phyloP scores from a whole-genome alignment of 2,888 invertebrate species.

The Amphipyra tragopoginis region DNA sequence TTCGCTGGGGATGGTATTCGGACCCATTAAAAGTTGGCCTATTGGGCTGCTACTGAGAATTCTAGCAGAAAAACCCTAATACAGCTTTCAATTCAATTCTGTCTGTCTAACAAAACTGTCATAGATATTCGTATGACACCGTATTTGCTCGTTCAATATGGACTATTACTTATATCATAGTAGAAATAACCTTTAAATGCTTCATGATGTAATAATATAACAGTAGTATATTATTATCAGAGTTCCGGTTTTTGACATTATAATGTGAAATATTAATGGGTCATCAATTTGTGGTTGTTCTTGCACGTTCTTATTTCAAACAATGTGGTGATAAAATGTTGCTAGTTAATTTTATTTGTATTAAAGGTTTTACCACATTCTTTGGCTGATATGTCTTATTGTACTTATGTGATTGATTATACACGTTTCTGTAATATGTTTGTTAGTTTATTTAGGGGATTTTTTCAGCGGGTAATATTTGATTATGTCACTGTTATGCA shows the following conservation, averaged over 20 bases:
- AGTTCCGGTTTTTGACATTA: conserved; percentile 38
- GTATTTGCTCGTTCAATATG: too few species aligned
- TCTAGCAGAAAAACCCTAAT: too few species aligned
- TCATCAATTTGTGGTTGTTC: conserved; percentile 29
- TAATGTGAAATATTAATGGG: conserved; percentile 20
- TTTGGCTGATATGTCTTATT: not conserved
- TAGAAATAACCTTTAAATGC: not conserved
- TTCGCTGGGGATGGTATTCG: too few species aligned
- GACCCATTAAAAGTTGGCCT: too few species aligned
- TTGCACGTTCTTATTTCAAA: conserved; percentile 9
- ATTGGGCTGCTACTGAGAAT: too few species aligned
- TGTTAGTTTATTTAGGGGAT: conserved; percentile 9
- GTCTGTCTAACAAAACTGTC: too few species aligned
- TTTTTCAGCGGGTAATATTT: not conserved
- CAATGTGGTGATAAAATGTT: conserved; percentile 24
- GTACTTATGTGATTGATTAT: conserved; percentile 4
- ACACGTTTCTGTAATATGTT: conserved; percentile 18
- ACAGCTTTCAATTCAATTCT: too few species aligned
- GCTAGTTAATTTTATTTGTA: not conserved
- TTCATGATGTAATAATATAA: conserved; percentile 8
- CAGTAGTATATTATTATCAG: conserved; percentile 11
- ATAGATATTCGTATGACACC: too few species aligned
- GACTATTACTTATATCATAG: not conserved
- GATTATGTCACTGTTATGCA: not conserved
- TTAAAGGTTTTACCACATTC: conserved; percentile 1